A percentile compares a stretch with the other conserved stretches of the same genome.
Evolutionary conservation across 2,888 invertebrate species (phyloP).

Genomic region (Eugnorisma glareosa): DNA sequence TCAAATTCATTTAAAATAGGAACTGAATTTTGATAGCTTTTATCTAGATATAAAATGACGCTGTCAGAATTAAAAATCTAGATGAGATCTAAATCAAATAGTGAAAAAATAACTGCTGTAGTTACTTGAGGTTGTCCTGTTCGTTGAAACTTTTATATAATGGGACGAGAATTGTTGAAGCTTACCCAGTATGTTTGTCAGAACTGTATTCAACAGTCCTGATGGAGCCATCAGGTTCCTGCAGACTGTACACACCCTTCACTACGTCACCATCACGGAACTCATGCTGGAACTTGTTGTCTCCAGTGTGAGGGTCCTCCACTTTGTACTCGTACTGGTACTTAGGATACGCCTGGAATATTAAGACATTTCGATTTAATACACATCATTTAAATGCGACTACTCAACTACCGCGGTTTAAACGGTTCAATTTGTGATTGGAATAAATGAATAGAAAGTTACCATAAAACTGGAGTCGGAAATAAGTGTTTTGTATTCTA

Average conservation of each 20-base stretch:
- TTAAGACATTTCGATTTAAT: conserved; percentile 67
- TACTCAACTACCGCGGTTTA: conserved; percentile 68
- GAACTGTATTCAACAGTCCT: conserved; percentile 91
- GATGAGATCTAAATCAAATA: neutral
- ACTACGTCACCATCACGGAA: conserved; percentile 91
- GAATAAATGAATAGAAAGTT: conserved; percentile 85
- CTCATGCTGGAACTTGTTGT: conserved; percentile 91
- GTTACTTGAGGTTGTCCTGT: neutral
- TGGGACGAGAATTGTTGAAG: neutral
- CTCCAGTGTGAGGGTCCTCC: conserved; percentile 91
- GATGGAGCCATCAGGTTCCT: conserved; percentile 91
- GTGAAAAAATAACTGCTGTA: neutral
- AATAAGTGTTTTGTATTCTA: conserved; percentile 71
- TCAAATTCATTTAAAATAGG: conserved; percentile 24
- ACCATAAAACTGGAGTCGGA: conserved; percentile 73
- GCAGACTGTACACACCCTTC: conserved; percentile 91
- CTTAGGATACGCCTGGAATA: conserved; percentile 89
- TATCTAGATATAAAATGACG: conserved; percentile 2
- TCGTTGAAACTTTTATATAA: conserved; percentile 1
- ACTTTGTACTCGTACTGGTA: conserved; percentile 91
- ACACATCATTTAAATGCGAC: conserved; percentile 72
- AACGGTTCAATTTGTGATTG: conserved; percentile 73
- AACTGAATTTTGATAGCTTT: neutral
- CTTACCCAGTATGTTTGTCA: conserved; percentile 90
- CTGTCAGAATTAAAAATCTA: neutral